phyloP scores from a whole-genome alignment of 2,113 vertebrate genomes.

The Neodon shergylaensis region DNA sequence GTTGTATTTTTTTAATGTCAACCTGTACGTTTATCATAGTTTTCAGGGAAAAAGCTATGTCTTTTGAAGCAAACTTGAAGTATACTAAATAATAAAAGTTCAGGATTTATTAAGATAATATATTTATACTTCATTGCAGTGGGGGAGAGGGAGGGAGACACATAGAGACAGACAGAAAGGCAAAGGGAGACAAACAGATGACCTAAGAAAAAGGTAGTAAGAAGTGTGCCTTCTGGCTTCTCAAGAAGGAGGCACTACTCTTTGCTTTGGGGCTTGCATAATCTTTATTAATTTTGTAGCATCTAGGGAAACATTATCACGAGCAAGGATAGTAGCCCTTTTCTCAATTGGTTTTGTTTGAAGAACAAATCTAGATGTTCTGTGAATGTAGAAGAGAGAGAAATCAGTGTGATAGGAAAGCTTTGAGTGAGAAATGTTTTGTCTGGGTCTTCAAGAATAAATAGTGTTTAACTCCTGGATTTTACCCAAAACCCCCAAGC shows the following conservation, averaged over 20 bases:
- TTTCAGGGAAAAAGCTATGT: constrained; percentile 17
- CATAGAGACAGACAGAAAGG: background rate
- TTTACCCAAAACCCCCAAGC: background rate
- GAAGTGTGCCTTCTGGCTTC: background rate
- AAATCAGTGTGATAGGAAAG: constrained; percentile 4
- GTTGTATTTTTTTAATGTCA: constrained; percentile 60
- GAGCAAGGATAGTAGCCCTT: constrained; percentile 32
- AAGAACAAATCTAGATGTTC: constrained; percentile 39
- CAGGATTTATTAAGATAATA: background rate
- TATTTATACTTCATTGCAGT: background rate
- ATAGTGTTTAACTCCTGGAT: background rate
- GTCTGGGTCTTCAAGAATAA: constrained; percentile 48
- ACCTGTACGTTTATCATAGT: constrained; percentile 59
- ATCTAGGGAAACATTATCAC: constrained; percentile 54
- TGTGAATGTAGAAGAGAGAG: background rate
- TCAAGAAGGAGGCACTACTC: background rate
- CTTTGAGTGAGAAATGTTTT: constrained; percentile 50
- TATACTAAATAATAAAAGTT: background rate
- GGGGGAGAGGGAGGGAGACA: background rate
- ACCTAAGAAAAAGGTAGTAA: background rate
- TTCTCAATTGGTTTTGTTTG: background rate
- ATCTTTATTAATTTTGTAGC: constrained; percentile 62
- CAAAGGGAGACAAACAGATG: background rate
- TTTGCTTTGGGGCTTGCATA: background rate
- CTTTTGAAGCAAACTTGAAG: background rate